Evolutionary conservation across 2,888 invertebrate genomes (phyloP), one percentile per base, ranked within the genome.

Genomic region (Protula sp.): DNA sequence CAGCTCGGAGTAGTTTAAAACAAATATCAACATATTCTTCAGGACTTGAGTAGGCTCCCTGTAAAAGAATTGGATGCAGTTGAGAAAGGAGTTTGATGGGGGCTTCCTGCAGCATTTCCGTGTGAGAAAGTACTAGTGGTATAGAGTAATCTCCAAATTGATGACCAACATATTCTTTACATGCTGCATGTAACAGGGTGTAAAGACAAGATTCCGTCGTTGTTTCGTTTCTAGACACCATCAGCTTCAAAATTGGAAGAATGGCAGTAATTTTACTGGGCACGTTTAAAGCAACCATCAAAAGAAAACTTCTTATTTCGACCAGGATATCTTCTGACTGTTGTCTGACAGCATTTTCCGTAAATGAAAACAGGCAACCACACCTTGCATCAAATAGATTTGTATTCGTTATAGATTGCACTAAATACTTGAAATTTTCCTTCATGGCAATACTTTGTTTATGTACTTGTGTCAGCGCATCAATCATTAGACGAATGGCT

Each of bases 201-300:
- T 53, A 67, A 67, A 22, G 85, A 85, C 69, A 79, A 82, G 31
- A 81, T 83, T 55, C 82, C 81, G 30, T n/a, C n/a, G n/a, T n/a
- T n/a, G n/a, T n/a, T n/a, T n/a, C n/a, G n/a, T n/a, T 78, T 80
- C 0, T 80, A 83, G 61, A 86, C 86, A 50, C 50, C 5, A 50
- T 5, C 5, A 26, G 50, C 24, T 50, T 50, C 24, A 50, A 50
- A 22, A 50, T n/a, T n/a, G 14, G 14, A 50, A 50, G 19, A 19
- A 50, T 19, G 14, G 50, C 14, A 22, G 14, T n/a, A n/a, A n/a
- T n/a, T n/a, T n/a, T n/a, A n/a, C n/a, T n/a, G n/a, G n/a, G n/a
- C n/a, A n/a, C n/a, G n/a, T 50, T 24, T 24, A 50, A n/a, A n/a
- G 24, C 24, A 5, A 50, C 9, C 24, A 50, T 22, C 5, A 50